Evolutionary conservation across 2,797 vertebrate genomes (phyloP).

Genomic region (Argentina silus): DNA sequence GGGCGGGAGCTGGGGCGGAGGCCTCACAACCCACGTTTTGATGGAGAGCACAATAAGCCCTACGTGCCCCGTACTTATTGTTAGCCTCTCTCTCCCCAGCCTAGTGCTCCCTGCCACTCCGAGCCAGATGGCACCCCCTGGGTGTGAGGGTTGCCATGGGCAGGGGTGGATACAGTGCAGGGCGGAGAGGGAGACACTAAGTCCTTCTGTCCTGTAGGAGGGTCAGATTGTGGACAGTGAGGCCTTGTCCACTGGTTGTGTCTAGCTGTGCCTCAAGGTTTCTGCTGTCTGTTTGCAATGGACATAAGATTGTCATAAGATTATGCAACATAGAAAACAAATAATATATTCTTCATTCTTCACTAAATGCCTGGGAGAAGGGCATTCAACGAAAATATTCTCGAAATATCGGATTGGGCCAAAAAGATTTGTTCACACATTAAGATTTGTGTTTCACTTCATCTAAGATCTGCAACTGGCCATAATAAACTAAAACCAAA

Average conservation of each 20-base stretch:
- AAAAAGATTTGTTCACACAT: background rate
- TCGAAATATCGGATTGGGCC: no score
- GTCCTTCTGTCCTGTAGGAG: conserved; percentile 67
- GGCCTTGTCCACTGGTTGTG: conserved; percentile 58
- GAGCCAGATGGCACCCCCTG: conserved; percentile 83
- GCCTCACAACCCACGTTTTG: conserved; percentile 77
- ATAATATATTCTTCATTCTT: conserved; percentile 27
- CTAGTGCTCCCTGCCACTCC: conserved; percentile 41
- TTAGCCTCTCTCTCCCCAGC: conserved; percentile 41
- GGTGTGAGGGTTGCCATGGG: conserved; percentile 71
- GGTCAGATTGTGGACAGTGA: conserved; percentile 69
- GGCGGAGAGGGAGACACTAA: conserved; percentile 68
- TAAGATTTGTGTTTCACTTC: background rate
- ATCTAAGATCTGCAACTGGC: conserved; percentile 36
- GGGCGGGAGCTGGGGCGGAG: conserved; percentile 69
- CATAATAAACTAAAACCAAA: conserved; percentile 36
- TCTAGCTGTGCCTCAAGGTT: conserved; percentile 38
- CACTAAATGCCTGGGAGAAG: conserved; percentile 45
- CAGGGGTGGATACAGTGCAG: conserved; percentile 67
- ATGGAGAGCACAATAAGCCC: conserved; percentile 80
- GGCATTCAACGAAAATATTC: conserved; percentile 5
- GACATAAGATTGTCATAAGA: background rate
- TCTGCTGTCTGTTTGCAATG: background rate
- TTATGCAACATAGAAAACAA: background rate
- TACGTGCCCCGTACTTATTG: conserved; percentile 71